Evolutionary conservation across 2,797 vertebrate genomes (phyloP).

Genomic region (Gymnoscopelus braueri): DNA sequence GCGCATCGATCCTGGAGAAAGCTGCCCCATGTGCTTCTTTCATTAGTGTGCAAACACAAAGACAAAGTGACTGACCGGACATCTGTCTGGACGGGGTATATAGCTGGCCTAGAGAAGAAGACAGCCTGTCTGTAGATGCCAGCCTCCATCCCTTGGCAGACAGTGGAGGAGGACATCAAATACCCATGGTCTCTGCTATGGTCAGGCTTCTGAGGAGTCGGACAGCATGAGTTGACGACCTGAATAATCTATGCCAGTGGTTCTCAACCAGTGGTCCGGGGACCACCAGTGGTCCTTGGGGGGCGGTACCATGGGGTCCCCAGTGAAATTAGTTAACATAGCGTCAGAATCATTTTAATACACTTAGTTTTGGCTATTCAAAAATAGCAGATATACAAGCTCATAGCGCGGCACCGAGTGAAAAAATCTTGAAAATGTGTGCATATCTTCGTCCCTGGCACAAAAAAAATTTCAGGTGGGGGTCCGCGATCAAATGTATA

Average conservation of each 20-base stretch:
- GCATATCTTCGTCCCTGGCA: too few species aligned
- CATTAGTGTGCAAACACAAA: constrained; percentile 37
- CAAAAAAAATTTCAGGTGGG: too few species aligned
- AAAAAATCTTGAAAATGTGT: too few species aligned
- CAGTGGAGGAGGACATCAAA: constrained; percentile 59
- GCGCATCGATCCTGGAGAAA: not conserved
- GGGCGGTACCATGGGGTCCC: too few species aligned
- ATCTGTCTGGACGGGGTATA: constrained; percentile 21
- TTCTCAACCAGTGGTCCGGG: too few species aligned
- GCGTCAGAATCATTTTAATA: too few species aligned
- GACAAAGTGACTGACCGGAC: constrained; percentile 31
- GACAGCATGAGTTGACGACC: constrained; percentile 30
- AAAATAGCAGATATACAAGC: too few species aligned
- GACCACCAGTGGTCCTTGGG: too few species aligned
- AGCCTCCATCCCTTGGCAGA: constrained; percentile 23
- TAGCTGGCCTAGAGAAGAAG: constrained; percentile 19
- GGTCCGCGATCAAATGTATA: too few species aligned
- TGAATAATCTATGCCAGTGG: constrained; percentile 52
- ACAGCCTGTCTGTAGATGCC: constrained; percentile 14
- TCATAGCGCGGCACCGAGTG: too few species aligned
- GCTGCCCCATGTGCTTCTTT: not conserved
- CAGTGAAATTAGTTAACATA: too few species aligned
- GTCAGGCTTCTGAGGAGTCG: constrained; percentile 51
- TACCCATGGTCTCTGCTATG: constrained; percentile 55
- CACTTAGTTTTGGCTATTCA: too few species aligned